Evolutionary conservation across 2,113 vertebrate genomes (phyloP).

Genomic region (Hepsetus odoe): DNA sequence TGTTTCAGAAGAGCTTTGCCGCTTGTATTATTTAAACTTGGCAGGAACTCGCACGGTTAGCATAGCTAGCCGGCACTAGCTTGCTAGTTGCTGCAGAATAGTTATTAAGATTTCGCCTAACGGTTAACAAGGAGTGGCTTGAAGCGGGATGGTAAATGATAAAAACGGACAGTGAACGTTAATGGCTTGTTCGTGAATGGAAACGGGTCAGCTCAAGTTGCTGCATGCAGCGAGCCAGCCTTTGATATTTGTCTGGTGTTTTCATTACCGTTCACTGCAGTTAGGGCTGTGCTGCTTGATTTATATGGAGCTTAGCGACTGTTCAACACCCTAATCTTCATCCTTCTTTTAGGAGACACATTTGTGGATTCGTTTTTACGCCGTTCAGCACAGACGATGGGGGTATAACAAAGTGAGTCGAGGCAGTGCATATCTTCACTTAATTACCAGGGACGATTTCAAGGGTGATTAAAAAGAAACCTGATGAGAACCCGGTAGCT

Average conservation of each 20-base stretch:
- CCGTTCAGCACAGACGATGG: neutral
- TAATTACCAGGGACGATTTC: constrained; percentile 37
- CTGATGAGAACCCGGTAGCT: constrained; percentile 37
- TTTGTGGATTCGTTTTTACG: neutral
- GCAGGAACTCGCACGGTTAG: constrained; percentile 19
- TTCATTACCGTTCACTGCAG: too few relatives aligned
- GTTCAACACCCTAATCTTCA: neutral
- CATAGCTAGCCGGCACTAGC: neutral
- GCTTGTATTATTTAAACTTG: constrained; percentile 7
- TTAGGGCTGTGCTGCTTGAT: too few relatives aligned
- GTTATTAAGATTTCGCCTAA: neutral
- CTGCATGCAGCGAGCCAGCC: neutral
- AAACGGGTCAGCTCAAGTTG: neutral
- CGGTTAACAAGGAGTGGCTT: neutral
- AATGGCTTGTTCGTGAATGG: neutral
- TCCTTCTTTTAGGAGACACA: neutral
- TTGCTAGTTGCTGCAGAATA: neutral
- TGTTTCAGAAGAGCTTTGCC: neutral
- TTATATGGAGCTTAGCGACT: too few relatives aligned
- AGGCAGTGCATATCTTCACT: neutral
- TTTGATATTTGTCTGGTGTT: neutral
- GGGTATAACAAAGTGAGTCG: neutral
- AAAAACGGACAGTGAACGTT: neutral
- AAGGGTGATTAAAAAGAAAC: constrained; percentile 22
- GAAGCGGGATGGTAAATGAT: neutral